These are phyloP conservation scores for Oscheius sp. DNA, from an alignment of 2,888 invertebrate genomes.

Conservation along the genomic window DNA sequence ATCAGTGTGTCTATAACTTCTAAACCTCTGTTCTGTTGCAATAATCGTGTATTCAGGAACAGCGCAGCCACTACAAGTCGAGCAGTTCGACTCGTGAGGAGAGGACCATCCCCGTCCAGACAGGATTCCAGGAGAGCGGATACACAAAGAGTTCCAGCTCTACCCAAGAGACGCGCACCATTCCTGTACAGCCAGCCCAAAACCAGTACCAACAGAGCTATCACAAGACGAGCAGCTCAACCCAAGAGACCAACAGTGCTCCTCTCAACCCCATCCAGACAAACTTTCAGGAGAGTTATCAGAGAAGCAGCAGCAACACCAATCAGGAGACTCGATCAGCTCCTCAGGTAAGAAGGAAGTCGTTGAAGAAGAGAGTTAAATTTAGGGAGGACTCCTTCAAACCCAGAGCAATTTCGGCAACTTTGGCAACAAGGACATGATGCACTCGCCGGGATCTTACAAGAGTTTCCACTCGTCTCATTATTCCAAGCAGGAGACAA, in stretches of 20 bases:
- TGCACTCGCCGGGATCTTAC: slow-evolving; percentile 35
- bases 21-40: background rate
- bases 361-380: background rate
- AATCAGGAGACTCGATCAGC: background rate
- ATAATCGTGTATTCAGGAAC: slow-evolving; percentile 21
- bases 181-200: slow-evolving; percentile 32
- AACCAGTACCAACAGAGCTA: slow-evolving; percentile 15
- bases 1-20: background rate
- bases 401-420: slow-evolving; percentile 9
- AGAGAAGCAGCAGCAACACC: slow-evolving; percentile 11
- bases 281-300: slow-evolving; percentile 32
- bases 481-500: slow-evolving; percentile 44
- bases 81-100: slow-evolving; percentile 14
- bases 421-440: background rate
- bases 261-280: slow-evolving; percentile 32
- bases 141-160: slow-evolving; percentile 19
- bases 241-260: slow-evolving; percentile 6
- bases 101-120: slow-evolving; percentile 26
- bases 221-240: slow-evolving; percentile 24
- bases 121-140: slow-evolving; percentile 20
- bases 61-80: slow-evolving; percentile 38
- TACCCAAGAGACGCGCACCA: slow-evolving; percentile 16
- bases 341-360: background rate
- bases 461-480: slow-evolving; percentile 38
- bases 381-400: slow-evolving; percentile 14